phyloP scores from a whole-genome alignment of 53 echinoderm and acorn worm genomes.

The Henricia sp. region DNA sequence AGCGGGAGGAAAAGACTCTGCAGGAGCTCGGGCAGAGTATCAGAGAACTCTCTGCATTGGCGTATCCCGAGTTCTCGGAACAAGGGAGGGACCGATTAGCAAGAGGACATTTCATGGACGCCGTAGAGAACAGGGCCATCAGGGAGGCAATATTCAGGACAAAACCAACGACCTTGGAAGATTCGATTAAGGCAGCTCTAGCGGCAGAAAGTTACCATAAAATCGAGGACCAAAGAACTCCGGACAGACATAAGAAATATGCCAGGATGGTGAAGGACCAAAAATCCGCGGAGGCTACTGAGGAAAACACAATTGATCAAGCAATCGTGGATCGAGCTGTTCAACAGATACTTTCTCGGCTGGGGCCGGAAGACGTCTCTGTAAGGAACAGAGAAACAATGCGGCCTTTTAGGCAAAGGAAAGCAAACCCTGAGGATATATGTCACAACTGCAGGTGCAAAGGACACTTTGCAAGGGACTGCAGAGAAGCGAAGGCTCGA shows the following conservation, averaged over 20 bases:
- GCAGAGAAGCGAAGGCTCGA: not conserved
- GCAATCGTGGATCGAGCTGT: not conserved
- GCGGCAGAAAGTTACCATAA: not conserved
- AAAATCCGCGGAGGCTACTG: not conserved
- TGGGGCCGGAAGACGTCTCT: not conserved
- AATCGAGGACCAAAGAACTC: not conserved
- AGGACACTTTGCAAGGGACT: conserved; percentile 2
- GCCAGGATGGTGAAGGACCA: not conserved
- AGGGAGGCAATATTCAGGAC: not conserved
- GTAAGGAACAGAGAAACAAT: not conserved
- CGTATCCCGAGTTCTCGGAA: conserved; percentile 11
- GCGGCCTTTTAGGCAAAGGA: not conserved
- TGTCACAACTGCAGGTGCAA: not conserved
- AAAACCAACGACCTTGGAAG: not conserved
- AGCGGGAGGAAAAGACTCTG: not conserved
- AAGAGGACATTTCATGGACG: conserved; percentile 16
- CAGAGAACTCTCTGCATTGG: conserved; percentile 1
- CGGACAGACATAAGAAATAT: not conserved
- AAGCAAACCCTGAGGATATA: not conserved
- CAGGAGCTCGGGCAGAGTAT: conserved; percentile 7
- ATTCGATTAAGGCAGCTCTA: not conserved
- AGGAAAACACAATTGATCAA: not conserved
- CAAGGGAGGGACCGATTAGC: conserved; percentile 3
- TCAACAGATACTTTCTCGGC: not conserved
- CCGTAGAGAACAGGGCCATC: not conserved